These are phyloP conservation scores for Clavelina lepadiformis DNA, from an alignment of 23 tunicate species.

Conservation along the genomic window DNA sequence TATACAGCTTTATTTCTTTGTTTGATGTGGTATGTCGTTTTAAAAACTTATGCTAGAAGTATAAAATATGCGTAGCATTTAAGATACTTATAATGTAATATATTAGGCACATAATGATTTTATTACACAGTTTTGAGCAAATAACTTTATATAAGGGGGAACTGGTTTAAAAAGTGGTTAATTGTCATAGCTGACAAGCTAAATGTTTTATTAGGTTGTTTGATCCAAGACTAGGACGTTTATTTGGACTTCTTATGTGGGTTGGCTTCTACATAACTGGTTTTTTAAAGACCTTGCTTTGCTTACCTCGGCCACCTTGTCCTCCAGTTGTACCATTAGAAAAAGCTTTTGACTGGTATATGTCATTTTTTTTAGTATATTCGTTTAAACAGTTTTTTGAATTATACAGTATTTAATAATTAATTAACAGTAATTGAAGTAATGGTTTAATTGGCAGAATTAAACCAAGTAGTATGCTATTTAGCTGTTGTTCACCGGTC, in stretches of 20 bases:
- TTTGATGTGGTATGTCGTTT: conserved; percentile 38
- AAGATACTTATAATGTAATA: no score
- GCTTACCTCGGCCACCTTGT: conserved; percentile 92
- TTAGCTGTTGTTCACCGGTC: no score
- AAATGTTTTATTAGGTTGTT: conserved; percentile 42
- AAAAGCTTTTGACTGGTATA: conserved; percentile 93
- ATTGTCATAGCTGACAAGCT: no score
- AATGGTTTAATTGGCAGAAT: no score
- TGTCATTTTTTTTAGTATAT: not conserved
- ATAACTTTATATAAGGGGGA: not conserved
- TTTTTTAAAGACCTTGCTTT: conserved; percentile 62
- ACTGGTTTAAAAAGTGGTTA: no score
- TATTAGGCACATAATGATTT: no score
- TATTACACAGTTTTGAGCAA: not conserved
- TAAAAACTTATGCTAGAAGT: not conserved
- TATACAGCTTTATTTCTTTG: conserved; percentile 75
- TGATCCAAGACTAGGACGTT: conserved; percentile 76
- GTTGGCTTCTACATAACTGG: conserved; percentile 90
- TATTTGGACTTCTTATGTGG: conserved; percentile 80
- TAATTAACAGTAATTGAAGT: no score
- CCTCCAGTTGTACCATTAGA: conserved; percentile 84
- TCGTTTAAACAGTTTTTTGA: no score
- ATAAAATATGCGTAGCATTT: no score
- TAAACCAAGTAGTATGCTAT: no score
- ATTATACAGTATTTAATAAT: no score